phyloP scores from a whole-genome alignment of 1,140 invertebrate species.

The Bemisia tabaci region DNA sequence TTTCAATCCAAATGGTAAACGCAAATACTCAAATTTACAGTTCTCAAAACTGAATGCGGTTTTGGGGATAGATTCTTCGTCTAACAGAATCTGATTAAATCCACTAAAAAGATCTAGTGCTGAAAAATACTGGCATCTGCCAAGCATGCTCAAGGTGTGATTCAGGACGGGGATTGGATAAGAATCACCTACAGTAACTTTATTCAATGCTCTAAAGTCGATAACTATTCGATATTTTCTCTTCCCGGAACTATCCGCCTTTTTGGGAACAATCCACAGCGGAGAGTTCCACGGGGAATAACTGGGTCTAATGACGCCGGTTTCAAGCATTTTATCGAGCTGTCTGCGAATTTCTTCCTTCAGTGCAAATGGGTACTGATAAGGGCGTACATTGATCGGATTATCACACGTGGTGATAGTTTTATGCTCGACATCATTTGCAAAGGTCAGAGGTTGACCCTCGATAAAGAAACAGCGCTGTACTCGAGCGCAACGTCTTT shows the following conservation, averaged over 20 bases:
- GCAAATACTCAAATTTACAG: constrained; percentile 28
- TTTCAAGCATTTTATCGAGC: constrained; percentile 14
- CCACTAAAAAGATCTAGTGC: constrained; percentile 34
- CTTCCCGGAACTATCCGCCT: not conserved
- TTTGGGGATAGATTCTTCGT: constrained; percentile 25
- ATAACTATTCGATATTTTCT: not conserved
- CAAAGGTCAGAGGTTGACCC: not conserved
- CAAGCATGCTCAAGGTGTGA: constrained; percentile 26
- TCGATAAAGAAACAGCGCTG: not conserved
- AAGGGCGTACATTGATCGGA: not conserved
- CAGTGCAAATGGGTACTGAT: not conserved
- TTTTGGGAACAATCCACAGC: constrained; percentile 14
- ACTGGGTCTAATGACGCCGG: constrained; percentile 28
- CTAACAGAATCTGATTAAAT: constrained; percentile 33
- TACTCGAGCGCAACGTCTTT: not conserved
- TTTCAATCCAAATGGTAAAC: constrained; percentile 30
- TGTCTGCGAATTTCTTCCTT: not conserved
- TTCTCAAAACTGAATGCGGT: constrained; percentile 26
- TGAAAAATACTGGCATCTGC: constrained; percentile 31
- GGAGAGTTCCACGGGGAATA: constrained; percentile 33
- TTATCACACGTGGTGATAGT: not conserved
- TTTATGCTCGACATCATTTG: not conserved
- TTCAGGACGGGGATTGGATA: constrained; percentile 29
- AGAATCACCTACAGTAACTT: constrained; percentile 19
- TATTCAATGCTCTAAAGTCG: not conserved